A percentile compares a stretch with the other conserved stretches of the same genome.
These are phyloP conservation scores for Branchellion lobata DNA, from an alignment of 2,888 invertebrate species.

Conservation along the genomic window DNA sequence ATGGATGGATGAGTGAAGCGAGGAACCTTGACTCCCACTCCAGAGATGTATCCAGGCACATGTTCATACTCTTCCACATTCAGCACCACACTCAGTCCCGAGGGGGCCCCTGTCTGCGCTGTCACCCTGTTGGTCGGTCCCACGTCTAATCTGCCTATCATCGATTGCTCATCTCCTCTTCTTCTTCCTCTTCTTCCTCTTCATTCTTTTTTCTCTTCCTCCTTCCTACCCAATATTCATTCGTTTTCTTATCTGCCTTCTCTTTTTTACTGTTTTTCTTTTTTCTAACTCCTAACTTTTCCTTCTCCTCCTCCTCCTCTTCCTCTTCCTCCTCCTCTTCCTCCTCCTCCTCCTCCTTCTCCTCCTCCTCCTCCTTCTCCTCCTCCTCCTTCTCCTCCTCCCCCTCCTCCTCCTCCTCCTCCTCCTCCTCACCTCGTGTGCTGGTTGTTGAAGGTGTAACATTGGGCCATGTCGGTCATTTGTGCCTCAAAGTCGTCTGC, in stretches of 20 bases:
- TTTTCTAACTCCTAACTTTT: too few relatives aligned
- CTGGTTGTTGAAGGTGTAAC: slow-evolving; percentile 45
- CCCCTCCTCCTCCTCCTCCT: not conserved
- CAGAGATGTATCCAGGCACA: slow-evolving; percentile 42
- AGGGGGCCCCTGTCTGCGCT: slow-evolving; percentile 38
- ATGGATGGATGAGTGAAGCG: too few relatives aligned
- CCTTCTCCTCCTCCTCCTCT: too few relatives aligned
- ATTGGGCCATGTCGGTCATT: slow-evolving; percentile 47
- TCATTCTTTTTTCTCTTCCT: too few relatives aligned
- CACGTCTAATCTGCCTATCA: not conserved
- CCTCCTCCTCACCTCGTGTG: not conserved
- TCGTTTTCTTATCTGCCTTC: too few relatives aligned
- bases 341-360: slow-evolving; percentile 33
- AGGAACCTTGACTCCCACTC: slow-evolving; percentile 46
- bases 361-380: slow-evolving; percentile 23
- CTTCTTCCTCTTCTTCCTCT: too few relatives aligned
- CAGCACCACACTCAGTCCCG: slow-evolving; percentile 43
- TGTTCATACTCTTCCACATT: slow-evolving; percentile 49
- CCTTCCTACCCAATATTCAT: too few relatives aligned
- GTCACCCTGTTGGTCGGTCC: not conserved
- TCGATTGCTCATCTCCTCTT: too few relatives aligned
- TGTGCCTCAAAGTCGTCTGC: slow-evolving; percentile 1
- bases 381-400: slow-evolving; percentile 13
- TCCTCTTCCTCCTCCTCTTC: too few relatives aligned
- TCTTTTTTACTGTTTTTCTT: too few relatives aligned